Evolutionary conservation across 2,113 vertebrate genomes (phyloP), one percentile per base, ranked within the genome.

Genomic region (Choloepus hoffmanni): DNA sequence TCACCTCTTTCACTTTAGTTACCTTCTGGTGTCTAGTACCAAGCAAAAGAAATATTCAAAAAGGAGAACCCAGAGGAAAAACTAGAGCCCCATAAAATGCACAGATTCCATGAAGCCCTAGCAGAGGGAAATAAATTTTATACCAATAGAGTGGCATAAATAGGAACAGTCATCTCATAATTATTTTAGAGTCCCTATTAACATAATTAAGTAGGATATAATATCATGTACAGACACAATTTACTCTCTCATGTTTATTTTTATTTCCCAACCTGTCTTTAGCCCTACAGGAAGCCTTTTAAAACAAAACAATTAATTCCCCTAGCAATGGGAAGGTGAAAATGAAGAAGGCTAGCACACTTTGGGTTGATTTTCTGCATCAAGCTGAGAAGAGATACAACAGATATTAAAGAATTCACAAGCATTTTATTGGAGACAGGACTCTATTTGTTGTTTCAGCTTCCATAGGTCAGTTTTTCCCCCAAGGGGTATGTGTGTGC

Each of bases 231-330:
- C 33, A 94, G 70, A 65, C 50, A 92, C 50, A 91, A 36, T 94
- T 97, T 89, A 68, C 24, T 92, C 72, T 90, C 72, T 96, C 16
- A 50, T 95, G 43, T 33, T 97, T 91, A 81, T 85, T 96, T 97
- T 91, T 96, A 89, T 97, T 96, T 96, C 60, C 67, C 67, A 94
- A 65, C 48, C 86, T 96, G 73, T 96, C 74, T 96, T 28, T 48
- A 94, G 58, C 89, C 48, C 91, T 81, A 30, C 72, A 89, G 86
- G 79, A 93, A 92, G 74, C 14, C 73, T 89, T 95, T 95, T 89
- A 92, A 96, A 96, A 89, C 63, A 92, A 97, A 97, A 94, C 65
- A 95, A 93, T 94, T 96, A 95, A 81, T 92, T 92, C 50, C 81
- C 65, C 68, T 89, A 68, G 26, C 84, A 55, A 58, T 73, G 28